phyloP scores from a whole-genome alignment of 1,140 invertebrate species.

The Dreissena rostriformis region DNA sequence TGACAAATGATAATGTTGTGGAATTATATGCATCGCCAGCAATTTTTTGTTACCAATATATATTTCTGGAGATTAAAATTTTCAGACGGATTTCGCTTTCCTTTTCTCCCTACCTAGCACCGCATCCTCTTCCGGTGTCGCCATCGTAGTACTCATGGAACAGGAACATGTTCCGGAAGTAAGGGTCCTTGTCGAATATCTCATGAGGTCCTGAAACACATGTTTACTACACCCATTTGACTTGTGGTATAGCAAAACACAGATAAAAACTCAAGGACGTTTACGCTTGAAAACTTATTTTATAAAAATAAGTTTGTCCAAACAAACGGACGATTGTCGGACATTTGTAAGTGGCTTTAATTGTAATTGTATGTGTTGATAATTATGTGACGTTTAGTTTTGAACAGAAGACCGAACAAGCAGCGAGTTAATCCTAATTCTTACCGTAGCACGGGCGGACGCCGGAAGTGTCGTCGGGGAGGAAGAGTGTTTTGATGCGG shows the following conservation, averaged over 20 bases:
- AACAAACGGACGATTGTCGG: too few relatives aligned
- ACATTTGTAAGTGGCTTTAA: too few relatives aligned
- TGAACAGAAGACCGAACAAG: too few relatives aligned
- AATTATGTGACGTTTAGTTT: too few relatives aligned
- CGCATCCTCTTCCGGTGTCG: slow-evolving; percentile 73
- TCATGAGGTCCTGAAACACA: slow-evolving; percentile 65
- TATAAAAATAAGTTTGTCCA: too few relatives aligned
- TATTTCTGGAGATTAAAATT: neutral
- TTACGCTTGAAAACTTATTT: too few relatives aligned
- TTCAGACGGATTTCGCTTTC: neutral
- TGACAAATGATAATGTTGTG: too few relatives aligned
- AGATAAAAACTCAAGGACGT: too few relatives aligned
- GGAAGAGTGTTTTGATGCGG: slow-evolving; percentile 74
- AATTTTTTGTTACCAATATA: neutral
- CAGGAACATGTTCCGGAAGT: slow-evolving; percentile 76
- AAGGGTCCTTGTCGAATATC: slow-evolving; percentile 76
- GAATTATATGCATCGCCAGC: too few relatives aligned
- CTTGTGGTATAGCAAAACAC: too few relatives aligned
- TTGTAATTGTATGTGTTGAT: too few relatives aligned
- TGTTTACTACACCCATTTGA: too few relatives aligned
- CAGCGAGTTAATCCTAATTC: neutral
- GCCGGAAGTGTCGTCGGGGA: slow-evolving; percentile 76
- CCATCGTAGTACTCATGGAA: slow-evolving; percentile 77
- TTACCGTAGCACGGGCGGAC: slow-evolving; percentile 79
- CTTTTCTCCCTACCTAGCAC: slow-evolving; percentile 62